Evolutionary conservation across 1,140 invertebrate species (phyloP).

Genomic region (Platorchestia sp.): DNA sequence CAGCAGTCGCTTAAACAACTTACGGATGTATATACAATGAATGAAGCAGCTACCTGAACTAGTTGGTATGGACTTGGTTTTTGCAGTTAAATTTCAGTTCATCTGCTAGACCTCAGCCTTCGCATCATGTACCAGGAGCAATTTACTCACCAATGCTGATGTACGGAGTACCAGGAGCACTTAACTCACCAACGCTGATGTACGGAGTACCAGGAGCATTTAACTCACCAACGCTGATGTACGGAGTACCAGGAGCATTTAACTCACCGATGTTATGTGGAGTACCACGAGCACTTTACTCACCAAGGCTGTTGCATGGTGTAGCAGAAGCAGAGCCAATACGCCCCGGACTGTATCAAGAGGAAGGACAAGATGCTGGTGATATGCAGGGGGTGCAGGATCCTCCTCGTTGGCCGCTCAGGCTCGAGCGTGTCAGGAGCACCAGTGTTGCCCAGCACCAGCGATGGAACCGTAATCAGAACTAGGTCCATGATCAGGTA

Average conservation of each 20-base stretch:
- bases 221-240: background rate
- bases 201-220: background rate
- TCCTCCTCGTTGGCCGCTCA: slow-evolving; percentile 67
- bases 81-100: too few relatives aligned
- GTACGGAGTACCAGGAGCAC: too few relatives aligned
- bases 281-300: background rate
- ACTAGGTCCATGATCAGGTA: slow-evolving; percentile 68
- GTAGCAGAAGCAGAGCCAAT: slow-evolving; percentile 68
- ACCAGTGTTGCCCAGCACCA: slow-evolving; percentile 68
- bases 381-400: slow-evolving; percentile 69
- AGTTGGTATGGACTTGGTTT: too few relatives aligned
- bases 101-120: too few relatives aligned
- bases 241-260: background rate
- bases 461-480: slow-evolving; percentile 64
- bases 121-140: background rate
- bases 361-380: slow-evolving; percentile 70
- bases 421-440: slow-evolving; percentile 67
- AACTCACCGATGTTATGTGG: background rate
- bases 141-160: background rate
- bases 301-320: slow-evolving; percentile 69
- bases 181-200: background rate
- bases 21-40: too few relatives aligned
- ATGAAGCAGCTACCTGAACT: too few relatives aligned
- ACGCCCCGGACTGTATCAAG: slow-evolving; percentile 68
- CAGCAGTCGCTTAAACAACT: too few relatives aligned